Percentiles rank a stretch among this genome's conserved stretches.
phyloP scores from a whole-genome alignment of 2,113 vertebrate genomes.

The Paralichthys olivaceus region DNA sequence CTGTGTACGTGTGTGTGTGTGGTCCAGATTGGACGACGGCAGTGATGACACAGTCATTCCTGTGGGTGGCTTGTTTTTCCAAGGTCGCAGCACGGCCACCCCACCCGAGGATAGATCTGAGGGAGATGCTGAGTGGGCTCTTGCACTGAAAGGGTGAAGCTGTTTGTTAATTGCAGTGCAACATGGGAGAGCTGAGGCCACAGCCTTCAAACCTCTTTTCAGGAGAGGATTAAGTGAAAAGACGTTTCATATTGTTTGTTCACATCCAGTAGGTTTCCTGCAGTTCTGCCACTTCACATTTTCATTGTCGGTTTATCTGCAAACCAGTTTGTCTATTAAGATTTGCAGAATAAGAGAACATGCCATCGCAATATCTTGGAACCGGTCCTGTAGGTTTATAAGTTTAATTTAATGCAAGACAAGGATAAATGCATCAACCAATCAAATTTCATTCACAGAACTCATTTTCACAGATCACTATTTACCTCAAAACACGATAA shows the following conservation, averaged over 20 bases:
- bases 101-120: constrained; percentile 55
- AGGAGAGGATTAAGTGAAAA: neutral
- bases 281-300: neutral
- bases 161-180: constrained; percentile 13
- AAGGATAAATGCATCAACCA: neutral
- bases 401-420: too few relatives aligned
- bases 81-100: constrained; percentile 72
- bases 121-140: constrained; percentile 61
- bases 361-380: too few relatives aligned
- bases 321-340: too few relatives aligned
- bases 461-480: neutral
- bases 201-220: constrained; percentile 1
- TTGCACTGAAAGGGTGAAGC: constrained; percentile 10
- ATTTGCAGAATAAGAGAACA: too few relatives aligned
- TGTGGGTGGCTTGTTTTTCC: constrained; percentile 77
- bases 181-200: constrained; percentile 9
- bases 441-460: neutral
- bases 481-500: neutral
- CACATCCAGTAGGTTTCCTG: neutral
- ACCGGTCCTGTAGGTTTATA: too few relatives aligned
- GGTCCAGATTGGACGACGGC: constrained; percentile 77
- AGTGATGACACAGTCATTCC: constrained; percentile 68
- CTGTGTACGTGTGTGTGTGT: constrained; percentile 61
- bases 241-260: neutral
- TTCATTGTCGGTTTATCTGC: too few relatives aligned